Evolutionary conservation across 2,888 invertebrate species (phyloP).

Genomic region (Megaustenia siamemsis): DNA sequence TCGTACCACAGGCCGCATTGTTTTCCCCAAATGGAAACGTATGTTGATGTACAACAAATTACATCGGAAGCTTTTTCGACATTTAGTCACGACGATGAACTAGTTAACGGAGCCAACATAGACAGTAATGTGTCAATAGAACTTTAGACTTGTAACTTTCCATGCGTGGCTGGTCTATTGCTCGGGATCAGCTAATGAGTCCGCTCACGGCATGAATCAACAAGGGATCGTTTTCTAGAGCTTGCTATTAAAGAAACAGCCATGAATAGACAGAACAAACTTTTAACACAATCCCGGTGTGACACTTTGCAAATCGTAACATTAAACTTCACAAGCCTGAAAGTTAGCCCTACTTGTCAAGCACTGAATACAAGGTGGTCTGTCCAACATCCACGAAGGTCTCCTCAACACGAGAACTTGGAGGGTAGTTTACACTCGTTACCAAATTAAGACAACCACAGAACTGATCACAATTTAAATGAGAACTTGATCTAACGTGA

Average conservation of each 20-base stretch:
- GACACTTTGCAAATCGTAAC: slow-evolving; percentile 44
- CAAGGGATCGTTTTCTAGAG: slow-evolving; percentile 31
- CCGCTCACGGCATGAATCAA: background rate
- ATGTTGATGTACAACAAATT: too few relatives aligned
- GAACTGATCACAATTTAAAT: slow-evolving; percentile 21
- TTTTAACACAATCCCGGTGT: slow-evolving; percentile 15
- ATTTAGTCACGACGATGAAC: too few relatives aligned
- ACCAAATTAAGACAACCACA: slow-evolving; percentile 35
- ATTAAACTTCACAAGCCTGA: background rate
- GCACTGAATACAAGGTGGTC: slow-evolving; percentile 1
- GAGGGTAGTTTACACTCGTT: slow-evolving; percentile 19
- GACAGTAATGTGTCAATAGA: background rate
- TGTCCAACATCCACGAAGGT: background rate
- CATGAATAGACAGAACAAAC: slow-evolving; percentile 6
- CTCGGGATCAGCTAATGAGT: slow-evolving; percentile 23
- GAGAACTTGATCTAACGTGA: slow-evolving; percentile 28
- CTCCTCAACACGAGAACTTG: background rate
- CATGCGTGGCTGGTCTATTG: background rate
- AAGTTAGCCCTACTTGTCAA: background rate
- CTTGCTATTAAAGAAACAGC: background rate
- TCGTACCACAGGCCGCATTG: too few relatives aligned
- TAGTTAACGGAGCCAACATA: slow-evolving; percentile 25
- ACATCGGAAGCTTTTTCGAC: too few relatives aligned
- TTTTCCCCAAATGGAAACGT: too few relatives aligned
- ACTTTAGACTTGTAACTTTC: background rate